Evolutionary conservation across 2,113 vertebrate species (phyloP).

Genomic region (Strigops habroptila): DNA sequence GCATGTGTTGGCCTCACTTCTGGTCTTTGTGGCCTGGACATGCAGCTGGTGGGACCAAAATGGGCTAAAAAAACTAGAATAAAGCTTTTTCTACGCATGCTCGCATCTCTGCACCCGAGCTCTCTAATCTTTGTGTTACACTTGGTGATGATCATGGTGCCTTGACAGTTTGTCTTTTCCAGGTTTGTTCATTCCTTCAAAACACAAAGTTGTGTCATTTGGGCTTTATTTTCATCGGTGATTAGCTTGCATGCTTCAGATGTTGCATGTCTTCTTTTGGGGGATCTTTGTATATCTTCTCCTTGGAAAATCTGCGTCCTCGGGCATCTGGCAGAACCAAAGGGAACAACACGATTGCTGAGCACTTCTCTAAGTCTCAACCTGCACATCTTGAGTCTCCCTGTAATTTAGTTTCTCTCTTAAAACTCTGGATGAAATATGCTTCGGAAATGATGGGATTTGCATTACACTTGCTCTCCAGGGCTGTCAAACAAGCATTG

Average conservation of each 20-base stretch:
- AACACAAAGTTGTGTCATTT: fast-evolving
- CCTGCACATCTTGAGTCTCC: neutral
- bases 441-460: neutral
- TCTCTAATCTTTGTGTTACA: neutral
- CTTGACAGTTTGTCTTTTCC: neutral
- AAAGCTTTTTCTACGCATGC: neutral
- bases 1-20: neutral
- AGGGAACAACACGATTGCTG: neutral
- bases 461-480: neutral
- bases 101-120: neutral
- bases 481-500: neutral
- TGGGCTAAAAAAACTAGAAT: neutral
- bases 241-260: neutral
- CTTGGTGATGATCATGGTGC: neutral
- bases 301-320: fast-evolving
- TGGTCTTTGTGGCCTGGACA: neutral
- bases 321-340: neutral
- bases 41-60: neutral
- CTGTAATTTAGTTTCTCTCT: neutral
- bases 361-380: neutral
- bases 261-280: neutral
- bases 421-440: neutral
- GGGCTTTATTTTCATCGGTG: neutral
- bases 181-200: neutral
- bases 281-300: neutral